Evolutionary conservation across 2,113 vertebrate species (phyloP).

Genomic region (Dromas ardeola): DNA sequence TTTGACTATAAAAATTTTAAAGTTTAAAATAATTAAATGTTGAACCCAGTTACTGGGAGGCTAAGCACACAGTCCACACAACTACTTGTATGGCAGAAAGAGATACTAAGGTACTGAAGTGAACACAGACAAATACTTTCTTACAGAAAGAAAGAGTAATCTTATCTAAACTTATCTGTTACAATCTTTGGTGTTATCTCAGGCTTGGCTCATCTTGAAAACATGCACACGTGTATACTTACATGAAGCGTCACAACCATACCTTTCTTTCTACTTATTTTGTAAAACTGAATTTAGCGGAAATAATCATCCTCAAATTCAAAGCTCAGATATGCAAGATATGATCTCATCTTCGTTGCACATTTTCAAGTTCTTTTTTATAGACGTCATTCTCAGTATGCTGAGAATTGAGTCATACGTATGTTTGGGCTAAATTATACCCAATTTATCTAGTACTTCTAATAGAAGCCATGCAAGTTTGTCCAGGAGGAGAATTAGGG

Average conservation of each 20-base stretch:
- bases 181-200: background rate
- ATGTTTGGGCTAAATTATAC: background rate
- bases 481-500: background rate
- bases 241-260: background rate
- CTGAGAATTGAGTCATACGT: background rate
- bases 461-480: background rate
- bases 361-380: background rate
- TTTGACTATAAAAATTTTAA: background rate
- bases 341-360: background rate
- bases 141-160: background rate
- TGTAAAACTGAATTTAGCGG: background rate
- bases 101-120: background rate
- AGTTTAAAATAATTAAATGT: background rate
- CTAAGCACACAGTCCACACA: background rate
- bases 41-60: background rate
- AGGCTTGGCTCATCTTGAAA: background rate
- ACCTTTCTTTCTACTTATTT: background rate
- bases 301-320: background rate
- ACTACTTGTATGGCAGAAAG: background rate
- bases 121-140: background rate
- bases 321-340: background rate
- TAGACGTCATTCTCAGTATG: background rate
- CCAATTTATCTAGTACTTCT: background rate
- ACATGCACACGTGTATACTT: fast-evolving
- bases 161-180: background rate